Conservation (phyloP, 2,888 invertebrate genomes). For the Parascotia fuliginaria region DNA sequence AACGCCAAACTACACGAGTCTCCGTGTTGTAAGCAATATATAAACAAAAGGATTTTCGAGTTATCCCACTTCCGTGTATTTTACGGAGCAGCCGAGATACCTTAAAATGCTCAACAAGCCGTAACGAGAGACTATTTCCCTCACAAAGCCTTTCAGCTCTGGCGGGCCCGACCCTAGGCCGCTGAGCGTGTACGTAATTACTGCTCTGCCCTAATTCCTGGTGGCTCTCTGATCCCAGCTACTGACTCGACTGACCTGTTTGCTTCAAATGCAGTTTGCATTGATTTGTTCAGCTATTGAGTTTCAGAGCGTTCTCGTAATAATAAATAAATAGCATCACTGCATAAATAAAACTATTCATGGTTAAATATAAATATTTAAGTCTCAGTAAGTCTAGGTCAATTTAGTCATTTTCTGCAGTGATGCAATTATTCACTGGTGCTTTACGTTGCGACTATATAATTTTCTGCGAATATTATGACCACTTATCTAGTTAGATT, state of each 20-base stretch:
- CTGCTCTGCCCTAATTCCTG: slow-evolving; percentile 73
- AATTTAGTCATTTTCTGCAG: background rate
- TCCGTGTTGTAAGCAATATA: slow-evolving; percentile 23
- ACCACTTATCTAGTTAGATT: too few species aligned
- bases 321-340: too few species aligned
- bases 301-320: slow-evolving; percentile 29
- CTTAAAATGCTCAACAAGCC: slow-evolving; percentile 64
- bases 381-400: background rate
- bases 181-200: slow-evolving; percentile 71
- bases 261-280: slow-evolving; percentile 47
- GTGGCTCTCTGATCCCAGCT: slow-evolving; percentile 53
- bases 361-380: background rate
- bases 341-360: too few species aligned
- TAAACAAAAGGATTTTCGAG: slow-evolving; percentile 35
- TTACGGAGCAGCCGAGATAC: slow-evolving; percentile 32
- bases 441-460: too few species aligned
- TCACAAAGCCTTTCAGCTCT: slow-evolving; percentile 71
- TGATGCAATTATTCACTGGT: too few species aligned
- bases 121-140: slow-evolving; percentile 62
- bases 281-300: slow-evolving; percentile 42
- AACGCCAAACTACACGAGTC: slow-evolving; percentile 15
- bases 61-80: slow-evolving; percentile 40
- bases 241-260: slow-evolving; percentile 56
- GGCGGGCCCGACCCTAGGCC: slow-evolving; percentile 55
- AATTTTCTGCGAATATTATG: too few species aligned